Evolutionary conservation across 2,888 invertebrate species (phyloP).

Genomic region (Calephelis perditalis): DNA sequence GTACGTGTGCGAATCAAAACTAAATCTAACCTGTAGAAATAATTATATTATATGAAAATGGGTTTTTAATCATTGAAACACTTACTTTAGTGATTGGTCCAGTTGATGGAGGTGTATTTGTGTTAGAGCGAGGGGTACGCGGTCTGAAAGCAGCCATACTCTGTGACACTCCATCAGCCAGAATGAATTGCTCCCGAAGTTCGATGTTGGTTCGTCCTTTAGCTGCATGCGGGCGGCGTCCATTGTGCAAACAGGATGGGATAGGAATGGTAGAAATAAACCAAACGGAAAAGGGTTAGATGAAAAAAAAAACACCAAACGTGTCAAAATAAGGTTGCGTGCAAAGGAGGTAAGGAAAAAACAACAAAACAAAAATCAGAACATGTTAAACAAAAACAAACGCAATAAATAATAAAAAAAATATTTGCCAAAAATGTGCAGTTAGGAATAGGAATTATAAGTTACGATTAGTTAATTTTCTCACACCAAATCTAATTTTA

Average conservation of each 20-base stretch:
- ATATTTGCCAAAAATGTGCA: conserved; percentile 59
- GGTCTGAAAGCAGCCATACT: conserved; percentile 99
- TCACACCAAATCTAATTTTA: conserved; percentile 59
- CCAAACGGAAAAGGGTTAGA: conserved; percentile 61
- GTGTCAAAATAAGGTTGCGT: conserved; percentile 65
- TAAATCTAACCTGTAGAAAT: conserved; percentile 60
- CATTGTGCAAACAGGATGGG: conserved; percentile 57
- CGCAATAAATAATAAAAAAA: conserved; percentile 45
- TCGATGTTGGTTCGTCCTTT: conserved; percentile 99
- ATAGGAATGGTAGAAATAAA: conserved; percentile 53
- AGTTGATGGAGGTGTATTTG: conserved; percentile 81
- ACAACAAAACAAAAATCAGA: conserved; percentile 76
- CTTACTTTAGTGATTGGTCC: conserved; percentile 98
- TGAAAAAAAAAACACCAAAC: conserved; percentile 62
- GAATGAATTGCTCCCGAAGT: conserved; percentile 98
- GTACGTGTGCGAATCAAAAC: conserved; percentile 65
- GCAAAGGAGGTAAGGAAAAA: conserved; percentile 68
- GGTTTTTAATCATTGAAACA: conserved; percentile 42
- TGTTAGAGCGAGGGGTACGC: conserved; percentile 91
- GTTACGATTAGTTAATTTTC: conserved; percentile 67
- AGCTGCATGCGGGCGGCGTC: conserved; percentile 86
- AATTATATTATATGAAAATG: conserved; percentile 38
- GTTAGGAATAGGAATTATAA: conserved; percentile 68
- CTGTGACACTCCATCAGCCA: conserved; percentile 99
- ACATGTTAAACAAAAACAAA: conserved; percentile 70